These are phyloP conservation scores for Sterna hirundo DNA, from an alignment of 2,113 vertebrate species.

Conservation along the genomic window DNA sequence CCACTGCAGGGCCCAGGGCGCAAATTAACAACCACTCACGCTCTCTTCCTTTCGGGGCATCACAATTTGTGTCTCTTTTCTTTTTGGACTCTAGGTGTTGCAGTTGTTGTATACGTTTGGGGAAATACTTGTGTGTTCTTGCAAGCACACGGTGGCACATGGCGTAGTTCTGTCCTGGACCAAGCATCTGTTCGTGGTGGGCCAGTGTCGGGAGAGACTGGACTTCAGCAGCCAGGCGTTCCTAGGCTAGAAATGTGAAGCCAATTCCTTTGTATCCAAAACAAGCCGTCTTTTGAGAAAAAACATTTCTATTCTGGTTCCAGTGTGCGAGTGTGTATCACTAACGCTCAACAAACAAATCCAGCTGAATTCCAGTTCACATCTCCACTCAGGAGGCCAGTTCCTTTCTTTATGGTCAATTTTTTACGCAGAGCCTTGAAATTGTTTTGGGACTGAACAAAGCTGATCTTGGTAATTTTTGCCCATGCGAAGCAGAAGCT, in stretches of 20 bases:
- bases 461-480: background rate
- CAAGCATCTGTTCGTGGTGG: background rate
- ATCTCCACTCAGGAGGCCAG: background rate
- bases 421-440: background rate
- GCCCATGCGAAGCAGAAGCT: background rate
- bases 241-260: background rate
- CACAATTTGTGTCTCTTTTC: background rate
- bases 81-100: background rate
- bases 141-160: rapidly evolving
- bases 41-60: background rate
- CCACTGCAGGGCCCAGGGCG: background rate
- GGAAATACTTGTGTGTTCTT: background rate
- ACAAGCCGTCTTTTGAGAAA: background rate
- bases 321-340: background rate
- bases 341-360: background rate
- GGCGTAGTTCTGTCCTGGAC: background rate
- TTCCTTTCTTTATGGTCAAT: background rate
- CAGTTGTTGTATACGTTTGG: background rate
- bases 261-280: background rate
- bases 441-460: background rate
- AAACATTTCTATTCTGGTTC: background rate
- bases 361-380: background rate
- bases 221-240: background rate
- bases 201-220: background rate
- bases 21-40: background rate